Evolutionary conservation across 2,113 vertebrate species (phyloP).

Genomic region (Callipepla californica): DNA sequence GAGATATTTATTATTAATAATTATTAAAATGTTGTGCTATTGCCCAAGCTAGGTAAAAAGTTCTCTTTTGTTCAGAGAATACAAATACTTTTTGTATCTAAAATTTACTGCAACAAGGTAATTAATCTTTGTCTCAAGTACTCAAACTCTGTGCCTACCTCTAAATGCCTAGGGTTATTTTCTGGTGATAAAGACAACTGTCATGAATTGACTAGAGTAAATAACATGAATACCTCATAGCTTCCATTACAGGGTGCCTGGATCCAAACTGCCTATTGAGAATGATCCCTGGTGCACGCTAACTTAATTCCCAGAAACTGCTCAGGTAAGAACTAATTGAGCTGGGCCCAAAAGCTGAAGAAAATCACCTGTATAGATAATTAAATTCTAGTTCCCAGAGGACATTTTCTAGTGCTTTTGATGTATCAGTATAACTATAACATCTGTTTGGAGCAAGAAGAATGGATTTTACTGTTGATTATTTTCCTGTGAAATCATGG

Average conservation of each 20-base stretch:
- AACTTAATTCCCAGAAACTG: not conserved
- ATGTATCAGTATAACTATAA: not conserved
- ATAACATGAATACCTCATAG: not conserved
- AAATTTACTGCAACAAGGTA: not conserved
- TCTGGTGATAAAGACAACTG: slow-evolving; percentile 1
- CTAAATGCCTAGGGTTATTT: not conserved
- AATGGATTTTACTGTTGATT: not conserved
- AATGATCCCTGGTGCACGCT: not conserved
- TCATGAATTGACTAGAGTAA: not conserved
- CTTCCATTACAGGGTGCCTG: not conserved
- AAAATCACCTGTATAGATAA: not conserved
- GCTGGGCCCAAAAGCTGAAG: not conserved
- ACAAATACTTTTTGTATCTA: not conserved
- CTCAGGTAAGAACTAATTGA: not conserved
- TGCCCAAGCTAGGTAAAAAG: not conserved
- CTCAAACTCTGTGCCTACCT: not conserved
- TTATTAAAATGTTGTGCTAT: not conserved
- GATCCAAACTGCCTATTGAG: not conserved
- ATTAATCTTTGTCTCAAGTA: not conserved
- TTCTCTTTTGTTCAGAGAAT: not conserved
- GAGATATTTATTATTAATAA: not conserved
- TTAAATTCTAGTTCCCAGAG: not conserved
- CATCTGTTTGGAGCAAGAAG: not conserved
- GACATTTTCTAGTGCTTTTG: not conserved
- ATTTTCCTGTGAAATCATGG: not conserved